A percentile compares a stretch with the other conserved stretches of the same genome.
phyloP scores from a whole-genome alignment of 2,888 invertebrate species.

The Scaeva pyrastri region DNA sequence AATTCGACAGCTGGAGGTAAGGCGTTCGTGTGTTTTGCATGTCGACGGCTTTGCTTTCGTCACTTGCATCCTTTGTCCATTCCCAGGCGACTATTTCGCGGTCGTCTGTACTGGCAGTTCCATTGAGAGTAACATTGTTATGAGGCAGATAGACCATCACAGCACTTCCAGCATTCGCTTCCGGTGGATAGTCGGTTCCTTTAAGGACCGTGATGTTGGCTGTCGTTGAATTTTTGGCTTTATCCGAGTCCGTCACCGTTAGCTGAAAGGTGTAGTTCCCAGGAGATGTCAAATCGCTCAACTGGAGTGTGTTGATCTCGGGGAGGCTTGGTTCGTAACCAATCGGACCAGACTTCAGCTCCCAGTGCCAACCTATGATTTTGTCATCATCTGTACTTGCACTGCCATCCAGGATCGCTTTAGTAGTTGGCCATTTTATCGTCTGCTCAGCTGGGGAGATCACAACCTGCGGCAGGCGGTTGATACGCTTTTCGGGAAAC shows the following conservation, averaged over 20 bases:
- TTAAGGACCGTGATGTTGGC: constrained; percentile 96
- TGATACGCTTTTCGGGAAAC: constrained; percentile 91
- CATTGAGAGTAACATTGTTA: constrained; percentile 93
- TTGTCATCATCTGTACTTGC: constrained; percentile 92
- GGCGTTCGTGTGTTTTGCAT: constrained; percentile 98
- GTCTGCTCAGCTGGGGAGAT: constrained; percentile 94
- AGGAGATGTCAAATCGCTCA: constrained; percentile 92
- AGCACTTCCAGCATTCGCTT: constrained; percentile 95
- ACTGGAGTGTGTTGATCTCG: constrained; percentile 92
- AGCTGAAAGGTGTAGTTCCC: constrained; percentile 96
- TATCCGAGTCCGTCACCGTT: constrained; percentile 96
- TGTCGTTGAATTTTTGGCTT: constrained; percentile 92
- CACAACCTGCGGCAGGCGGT: constrained; percentile 92
- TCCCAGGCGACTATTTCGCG: constrained; percentile 97
- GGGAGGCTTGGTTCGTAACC: constrained; percentile 92
- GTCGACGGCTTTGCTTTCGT: constrained; percentile 95
- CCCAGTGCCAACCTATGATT: constrained; percentile 96
- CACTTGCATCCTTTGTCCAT: constrained; percentile 96
- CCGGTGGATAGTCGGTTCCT: constrained; percentile 97
- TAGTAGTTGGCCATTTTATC: constrained; percentile 94
- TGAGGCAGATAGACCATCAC: constrained; percentile 95
- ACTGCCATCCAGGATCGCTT: constrained; percentile 95
- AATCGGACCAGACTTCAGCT: constrained; percentile 93
- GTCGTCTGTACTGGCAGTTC: constrained; percentile 96
- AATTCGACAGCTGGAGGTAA: constrained; percentile 93